Evolutionary conservation across 2,888 invertebrate genomes (phyloP).

Genomic region (Eudasyphora cyanicolor): DNA sequence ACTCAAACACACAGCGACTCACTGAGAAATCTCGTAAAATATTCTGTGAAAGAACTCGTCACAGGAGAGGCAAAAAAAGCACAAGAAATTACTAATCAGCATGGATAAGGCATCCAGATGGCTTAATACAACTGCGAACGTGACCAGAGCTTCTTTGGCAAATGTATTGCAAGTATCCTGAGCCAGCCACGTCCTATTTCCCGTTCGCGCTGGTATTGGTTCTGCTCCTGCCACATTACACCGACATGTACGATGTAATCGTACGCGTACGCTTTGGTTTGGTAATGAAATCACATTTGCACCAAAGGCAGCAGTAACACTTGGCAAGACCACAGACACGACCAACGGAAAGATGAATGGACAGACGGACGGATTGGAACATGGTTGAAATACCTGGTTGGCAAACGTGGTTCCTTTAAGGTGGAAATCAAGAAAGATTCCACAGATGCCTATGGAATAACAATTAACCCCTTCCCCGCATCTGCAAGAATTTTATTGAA

Average conservation of each 20-base stretch:
- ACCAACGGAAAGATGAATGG: not conserved
- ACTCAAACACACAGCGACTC: not conserved
- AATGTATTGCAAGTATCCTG: conserved; percentile 49
- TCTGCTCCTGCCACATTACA: conserved; percentile 2
- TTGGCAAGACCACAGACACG: conserved; percentile 52
- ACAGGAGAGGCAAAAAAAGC: conserved; percentile 36
- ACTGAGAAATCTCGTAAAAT: not conserved
- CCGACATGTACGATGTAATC: conserved; percentile 54
- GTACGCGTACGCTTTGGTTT: conserved; percentile 49
- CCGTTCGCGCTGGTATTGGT: not conserved
- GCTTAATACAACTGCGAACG: conserved; percentile 79
- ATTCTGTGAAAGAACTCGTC: conserved; percentile 71
- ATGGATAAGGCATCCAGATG: conserved; percentile 73
- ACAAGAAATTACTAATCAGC: conserved; percentile 78
- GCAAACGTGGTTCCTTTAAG: conserved; percentile 46
- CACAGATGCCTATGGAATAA: conserved; percentile 55
- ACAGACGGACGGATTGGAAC: conserved; percentile 27
- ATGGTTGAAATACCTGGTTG: conserved; percentile 52
- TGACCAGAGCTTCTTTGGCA: conserved; percentile 70
- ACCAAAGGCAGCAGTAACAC: conserved; percentile 11
- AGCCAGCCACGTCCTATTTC: conserved; percentile 10
- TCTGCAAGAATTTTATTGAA: not conserved
- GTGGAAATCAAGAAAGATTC: conserved; percentile 56
- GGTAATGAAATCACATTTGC: conserved; percentile 65
- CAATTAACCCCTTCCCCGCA: conserved; percentile 50